Percentiles rank a stretch among this genome's conserved stretches.
Conservation (phyloP, 2,113 vertebrate species). For the Leucopternis melanops region DNA sequence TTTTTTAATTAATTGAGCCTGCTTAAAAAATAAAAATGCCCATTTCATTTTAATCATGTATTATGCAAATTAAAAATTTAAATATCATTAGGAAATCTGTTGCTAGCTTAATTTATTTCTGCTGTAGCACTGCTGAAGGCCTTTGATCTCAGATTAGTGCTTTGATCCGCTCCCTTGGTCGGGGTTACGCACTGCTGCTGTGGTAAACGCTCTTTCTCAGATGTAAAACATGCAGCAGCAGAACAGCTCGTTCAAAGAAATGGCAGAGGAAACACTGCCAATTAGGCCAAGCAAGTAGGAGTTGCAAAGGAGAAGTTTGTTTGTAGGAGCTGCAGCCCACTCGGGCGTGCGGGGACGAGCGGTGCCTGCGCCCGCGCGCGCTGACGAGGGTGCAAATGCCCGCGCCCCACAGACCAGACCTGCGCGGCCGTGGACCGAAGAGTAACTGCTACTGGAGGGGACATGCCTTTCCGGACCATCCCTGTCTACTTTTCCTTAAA, state of each 20-base stretch:
- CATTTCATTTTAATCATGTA: constrained; percentile 35
- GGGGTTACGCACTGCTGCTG: background rate
- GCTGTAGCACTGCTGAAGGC: constrained; percentile 9
- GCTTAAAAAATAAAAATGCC: background rate
- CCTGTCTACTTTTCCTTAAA: constrained; percentile 32
- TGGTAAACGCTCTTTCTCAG: background rate
- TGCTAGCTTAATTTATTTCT: constrained; percentile 49
- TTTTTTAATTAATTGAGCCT: constrained; percentile 22
- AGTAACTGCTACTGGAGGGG: background rate
- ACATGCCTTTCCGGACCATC: constrained; percentile 5
- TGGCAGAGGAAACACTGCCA: background rate
- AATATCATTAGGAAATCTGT: constrained; percentile 56
- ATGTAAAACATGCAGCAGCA: background rate
- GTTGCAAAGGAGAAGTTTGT: background rate
- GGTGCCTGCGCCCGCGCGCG: rapidly evolving
- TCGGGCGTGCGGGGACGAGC: background rate
- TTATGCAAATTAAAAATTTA: constrained; percentile 63
- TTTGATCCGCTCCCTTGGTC: constrained; percentile 45
- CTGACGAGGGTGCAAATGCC: rapidly evolving
- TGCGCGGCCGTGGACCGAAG: rapidly evolving
- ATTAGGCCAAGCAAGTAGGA: background rate
- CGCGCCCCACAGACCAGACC: rapidly evolving
- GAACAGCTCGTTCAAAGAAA: background rate
- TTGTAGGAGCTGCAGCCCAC: background rate
- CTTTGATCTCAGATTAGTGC: constrained; percentile 59